A percentile compares a stretch with the other conserved stretches of the same genome.
phyloP scores from a whole-genome alignment of 2,113 vertebrate species.

The Tenebrosternarchus preto region DNA sequence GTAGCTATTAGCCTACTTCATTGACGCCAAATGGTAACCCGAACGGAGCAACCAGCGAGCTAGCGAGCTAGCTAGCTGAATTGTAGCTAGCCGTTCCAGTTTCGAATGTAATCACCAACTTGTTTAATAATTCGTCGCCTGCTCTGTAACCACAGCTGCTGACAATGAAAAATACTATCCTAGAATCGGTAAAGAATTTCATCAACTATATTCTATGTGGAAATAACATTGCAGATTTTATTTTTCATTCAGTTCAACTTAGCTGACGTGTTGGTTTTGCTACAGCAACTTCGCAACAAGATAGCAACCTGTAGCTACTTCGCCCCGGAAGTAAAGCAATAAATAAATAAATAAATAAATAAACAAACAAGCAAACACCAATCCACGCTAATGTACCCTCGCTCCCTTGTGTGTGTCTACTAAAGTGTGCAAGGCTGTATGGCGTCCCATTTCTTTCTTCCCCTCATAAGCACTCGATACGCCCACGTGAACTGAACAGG shows the following conservation, averaged over 20 bases:
- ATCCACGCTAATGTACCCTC: no score
- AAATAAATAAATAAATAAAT: no score
- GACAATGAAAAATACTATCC: neutral
- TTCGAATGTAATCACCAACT: neutral
- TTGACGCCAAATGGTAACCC: neutral
- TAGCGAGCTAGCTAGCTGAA: conserved; percentile 11
- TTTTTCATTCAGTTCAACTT: conserved; percentile 13
- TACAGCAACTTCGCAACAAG: conserved; percentile 42
- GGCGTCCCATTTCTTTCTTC: no score
- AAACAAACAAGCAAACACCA: no score
- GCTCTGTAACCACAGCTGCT: neutral
- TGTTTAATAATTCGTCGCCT: neutral
- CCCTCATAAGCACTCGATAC: no score
- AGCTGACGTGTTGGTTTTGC: conserved; percentile 35
- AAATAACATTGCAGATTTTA: neutral
- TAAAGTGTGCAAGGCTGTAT: no score
- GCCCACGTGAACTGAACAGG: no score
- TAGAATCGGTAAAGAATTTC: no score
- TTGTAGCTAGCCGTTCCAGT: conserved; percentile 6
- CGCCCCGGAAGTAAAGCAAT: conserved; percentile 46
- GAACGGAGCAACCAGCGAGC: neutral
- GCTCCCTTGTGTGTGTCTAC: no score
- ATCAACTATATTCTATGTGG: neutral
- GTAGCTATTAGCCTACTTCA: neutral
- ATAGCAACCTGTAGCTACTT: conserved; percentile 46